Evolutionary conservation across 2,888 invertebrate species (phyloP).

Genomic region (Augiades crinisus): DNA sequence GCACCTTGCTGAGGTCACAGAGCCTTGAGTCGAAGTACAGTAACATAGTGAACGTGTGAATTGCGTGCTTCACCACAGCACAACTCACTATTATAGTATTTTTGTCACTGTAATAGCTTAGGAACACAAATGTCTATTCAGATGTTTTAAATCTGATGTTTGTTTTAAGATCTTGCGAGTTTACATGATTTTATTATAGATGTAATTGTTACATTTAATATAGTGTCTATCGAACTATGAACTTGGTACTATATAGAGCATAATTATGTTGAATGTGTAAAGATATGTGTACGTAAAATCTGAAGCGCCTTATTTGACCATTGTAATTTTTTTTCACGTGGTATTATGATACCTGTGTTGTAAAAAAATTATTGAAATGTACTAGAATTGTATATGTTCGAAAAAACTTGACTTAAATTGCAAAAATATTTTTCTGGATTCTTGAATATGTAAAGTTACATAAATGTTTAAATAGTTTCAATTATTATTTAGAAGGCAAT

Average conservation of each 20-base stretch:
- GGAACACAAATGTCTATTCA: conserved; percentile 13
- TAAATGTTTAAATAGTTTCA: conserved; percentile 6
- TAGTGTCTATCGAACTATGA: conserved; percentile 11
- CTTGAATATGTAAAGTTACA: neutral
- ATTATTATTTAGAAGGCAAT: conserved; percentile 28
- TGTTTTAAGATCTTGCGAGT: conserved; percentile 20
- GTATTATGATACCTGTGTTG: too few species aligned
- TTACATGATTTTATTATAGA: conserved; percentile 14
- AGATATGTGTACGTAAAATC: conserved; percentile 18
- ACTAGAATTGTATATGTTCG: neutral
- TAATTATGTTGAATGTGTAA: conserved; percentile 26
- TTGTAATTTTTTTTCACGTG: too few species aligned
- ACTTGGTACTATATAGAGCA: conserved; percentile 17
- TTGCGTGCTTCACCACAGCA: conserved; percentile 4
- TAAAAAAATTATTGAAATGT: neutral
- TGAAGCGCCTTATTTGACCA: neutral
- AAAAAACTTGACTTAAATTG: neutral
- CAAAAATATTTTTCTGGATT: neutral
- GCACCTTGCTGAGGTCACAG: too few species aligned
- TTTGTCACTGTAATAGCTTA: conserved; percentile 21
- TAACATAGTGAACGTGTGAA: conserved; percentile 1
- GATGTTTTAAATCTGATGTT: conserved; percentile 17
- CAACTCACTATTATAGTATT: conserved; percentile 22
- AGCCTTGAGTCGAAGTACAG: conserved; percentile 38
- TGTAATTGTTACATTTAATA: conserved; percentile 8